Base-by-base conservation (phyloP, 2,113 vertebrate species). In the Eolophus roseicapilla region DNA sequence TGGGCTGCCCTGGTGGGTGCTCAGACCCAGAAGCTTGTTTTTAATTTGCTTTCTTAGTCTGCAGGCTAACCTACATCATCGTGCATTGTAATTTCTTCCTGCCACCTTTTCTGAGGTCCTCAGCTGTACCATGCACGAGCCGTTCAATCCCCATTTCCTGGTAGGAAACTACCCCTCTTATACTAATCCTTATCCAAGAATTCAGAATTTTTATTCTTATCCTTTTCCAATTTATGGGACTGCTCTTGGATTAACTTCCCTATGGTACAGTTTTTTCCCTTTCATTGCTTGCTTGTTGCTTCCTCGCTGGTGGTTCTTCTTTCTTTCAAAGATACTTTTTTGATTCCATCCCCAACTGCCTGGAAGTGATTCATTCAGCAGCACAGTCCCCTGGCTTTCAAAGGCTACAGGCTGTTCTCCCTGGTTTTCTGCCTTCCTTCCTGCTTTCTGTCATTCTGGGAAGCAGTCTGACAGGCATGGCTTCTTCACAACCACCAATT, bases 141-240 rank as follows among this genome's bases (percentile, higher is more conserved):
- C 0, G 0, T 67, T 85, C 91, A 94, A 47, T 78, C 79, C 47
- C 27, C 27, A 19, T 85, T 87, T 95, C 55, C 68, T 93, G 41
- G n/a, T 47, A 44, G 83, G 77, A 89, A 87, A 17, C 70, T 39
- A 28, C 55, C 69, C 65, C 17, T 71, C 37, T 93, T 91, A 44
- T 17, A 7, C n/a, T 78, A 95, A 93, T 96, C 67, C 77, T 89
- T 82, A 35, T 65, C 75, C 65, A 74, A 4, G 68, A 82, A 39
- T 49, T 92, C 75, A n/a, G 88, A 13, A 59, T 88, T 92, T 94
- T 97, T 50, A 46, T 88, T 90, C 21, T 81, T 55, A n/a, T 52
- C 37, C 59, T 91, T 68, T 71, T 83, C 28, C 79, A 78, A 6
- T 31, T 65, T 64, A 60, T 3, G 29, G 23, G 49, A 37, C 17